Evolutionary conservation across 2,888 invertebrate genomes (phyloP), one percentile per base, ranked within the genome.

Genomic region (Tipula confusa): DNA sequence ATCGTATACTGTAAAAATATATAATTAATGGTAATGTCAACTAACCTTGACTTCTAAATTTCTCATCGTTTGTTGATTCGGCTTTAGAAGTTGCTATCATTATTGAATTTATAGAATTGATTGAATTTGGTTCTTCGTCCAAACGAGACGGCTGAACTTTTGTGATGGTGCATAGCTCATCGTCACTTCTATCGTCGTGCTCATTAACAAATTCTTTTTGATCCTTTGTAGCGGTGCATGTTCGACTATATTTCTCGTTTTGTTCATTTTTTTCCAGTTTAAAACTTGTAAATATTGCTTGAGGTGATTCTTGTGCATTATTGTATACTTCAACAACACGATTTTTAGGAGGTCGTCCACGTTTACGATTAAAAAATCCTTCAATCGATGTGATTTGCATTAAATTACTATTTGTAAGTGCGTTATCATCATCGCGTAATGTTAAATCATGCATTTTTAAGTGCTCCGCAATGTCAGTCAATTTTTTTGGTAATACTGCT

Each of bases 261-360:
- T 85, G 33, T 85, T 86, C 91, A 86, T 90, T 90, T 90, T 96
- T 97, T 18, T 97, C 97, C 85, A 97, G 91, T 88, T 97, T 97
- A 89, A 97, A 97, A 86, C 96, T 97, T 18, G 97, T 97, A 88
- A 97, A 97, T 86, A 97, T 96, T 0, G 97, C 97, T 89, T 97
- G 96, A 0, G 96, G 97, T 36, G 95, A 94, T 86, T 94, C 90
- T 85, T 91, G 90, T 0, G 93, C 90, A 88, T 94, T 95, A 94
- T 95, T 95, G 93, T 96, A 96, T 85, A 96, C 96, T 92, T 97
- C 97, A 64, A 97, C 96, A 13, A 97, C 95, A 0, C 97, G 93
- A 89, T 98, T 98, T 90, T 98, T 98, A 13, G 98, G 98, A n/a
- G 98, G 98, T 85, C 98, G 92, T 80, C 98, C 98, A 33, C 98